Base-by-base conservation (phyloP, 2,797 vertebrate species). In the Darevskia mixta region DNA sequence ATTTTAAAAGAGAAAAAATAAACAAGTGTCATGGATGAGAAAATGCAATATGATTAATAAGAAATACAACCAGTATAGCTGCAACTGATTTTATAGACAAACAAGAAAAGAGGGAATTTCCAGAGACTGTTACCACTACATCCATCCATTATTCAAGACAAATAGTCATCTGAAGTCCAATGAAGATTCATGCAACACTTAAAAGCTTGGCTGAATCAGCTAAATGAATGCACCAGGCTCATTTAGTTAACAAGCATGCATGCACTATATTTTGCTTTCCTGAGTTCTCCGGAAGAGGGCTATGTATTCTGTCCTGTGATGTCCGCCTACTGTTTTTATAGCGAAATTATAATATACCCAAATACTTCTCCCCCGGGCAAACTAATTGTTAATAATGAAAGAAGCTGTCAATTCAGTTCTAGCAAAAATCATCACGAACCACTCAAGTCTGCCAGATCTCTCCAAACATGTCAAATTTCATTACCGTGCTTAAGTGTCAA, bases 321-420 rank as follows among this genome's bases (percentile, higher is more conserved):
- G 45, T 58, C 11, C 89, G n/a, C 29, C 49, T 7, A 32, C 29
- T 86, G 66, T 86, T 27, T 8, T 87, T 91, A 23, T 86, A 4
- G 0, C 1, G 82, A 83, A 93, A 75, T 89, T 85, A n/a, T 78
- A 55, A 90, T 55, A 79, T 87, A 83, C 73, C 2, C 7, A 38
- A 87, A 88, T 76, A 49, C 7, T 93, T 90, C 82, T 87, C 15
- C 55, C 87, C 20, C 79, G 23, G 13, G 61, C 83, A 76, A 90
- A 85, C 87, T 76, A 86, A 86, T 79, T 90, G 82, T 69, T 93
- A 85, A 84, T 91, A 92, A 92, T 55, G 43, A 81, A 92, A 86
- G 79, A 94, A 67, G 27, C 87, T 93, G 93, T 81, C 94, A 92
- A 88, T 85, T 91, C 49, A 61, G 77, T 92, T 89, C 92, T 66